Evolutionary conservation across 2,113 vertebrate genomes (phyloP), one percentile per base, ranked within the genome.

Genomic region (Cygnus atratus): DNA sequence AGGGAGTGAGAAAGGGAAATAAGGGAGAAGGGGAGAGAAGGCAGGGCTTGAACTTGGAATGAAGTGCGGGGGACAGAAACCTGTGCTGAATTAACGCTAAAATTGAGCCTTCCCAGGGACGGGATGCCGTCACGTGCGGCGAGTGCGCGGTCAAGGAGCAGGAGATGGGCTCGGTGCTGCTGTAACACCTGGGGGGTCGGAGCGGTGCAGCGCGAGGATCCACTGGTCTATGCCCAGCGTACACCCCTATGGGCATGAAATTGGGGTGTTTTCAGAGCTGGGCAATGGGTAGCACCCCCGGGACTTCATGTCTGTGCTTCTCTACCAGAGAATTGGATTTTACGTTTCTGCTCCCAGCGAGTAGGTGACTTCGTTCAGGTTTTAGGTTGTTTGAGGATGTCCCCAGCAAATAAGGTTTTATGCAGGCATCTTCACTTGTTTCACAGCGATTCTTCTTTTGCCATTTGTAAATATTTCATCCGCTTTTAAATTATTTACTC

Each of bases 391-490:
- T 68, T 57, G 48, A 48, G 62, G 66, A 20, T 37, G 61, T 79
- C 54, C 44, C 41, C 58, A 75, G 16, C 15, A 66, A 65, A 65
- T 13, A 22, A 0, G 14, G 44, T 67, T 94, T 76, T 46, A 39
- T 20, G 24, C 10, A 73, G 81, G 39, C 44, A 24, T 24, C 74
- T 85, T 73, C 1, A 19, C 65, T 58, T 43, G 17, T 84, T 87
- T 94, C 71, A 2, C 1, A 41, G 70, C 10, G n/a, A 24, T 83
- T 46, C 57, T 90, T 86, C 83, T 84, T 85, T 75, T 76, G 22
- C 74, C 7, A 1, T 73, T 89, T 89, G 89, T 96, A 88, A 89
- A 92, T 92, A 92, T 91, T 95, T 95, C 35, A 91, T 61, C 44
- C 0, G 7, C 10, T 79, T 87, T 81, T 87, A 55, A 95, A 96